Percentiles rank a stretch among this genome's conserved stretches.
phyloP scores from a whole-genome alignment of 1,140 invertebrate genomes.

The Rhopalosiphum padi region DNA sequence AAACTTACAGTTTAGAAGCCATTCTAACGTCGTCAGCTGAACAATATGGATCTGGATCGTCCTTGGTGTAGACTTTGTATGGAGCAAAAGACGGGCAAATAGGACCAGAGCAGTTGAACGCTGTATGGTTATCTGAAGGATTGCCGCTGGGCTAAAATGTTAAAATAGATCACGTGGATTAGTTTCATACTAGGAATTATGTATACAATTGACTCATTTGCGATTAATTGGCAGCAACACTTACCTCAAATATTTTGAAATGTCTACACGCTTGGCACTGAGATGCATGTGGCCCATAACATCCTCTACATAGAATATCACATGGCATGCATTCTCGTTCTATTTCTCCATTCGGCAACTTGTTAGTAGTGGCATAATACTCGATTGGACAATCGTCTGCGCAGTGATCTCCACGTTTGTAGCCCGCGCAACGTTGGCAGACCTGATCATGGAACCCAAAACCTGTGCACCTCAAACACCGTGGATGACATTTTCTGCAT shows the following conservation, averaged over 20 bases:
- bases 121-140: conserved; percentile 68
- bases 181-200: not conserved
- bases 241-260: conserved; percentile 78
- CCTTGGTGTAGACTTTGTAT: conserved; percentile 78
- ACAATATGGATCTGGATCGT: conserved; percentile 76
- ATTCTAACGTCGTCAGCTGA: conserved; percentile 67
- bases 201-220: not conserved
- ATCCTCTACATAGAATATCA: conserved; percentile 82
- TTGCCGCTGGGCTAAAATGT: conserved; percentile 66
- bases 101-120: conserved; percentile 84
- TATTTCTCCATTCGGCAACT: conserved; percentile 63
- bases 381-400: conserved; percentile 88
- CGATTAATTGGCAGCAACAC: conserved; percentile 57
- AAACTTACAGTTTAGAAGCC: conserved; percentile 43
- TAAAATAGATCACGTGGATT: not conserved
- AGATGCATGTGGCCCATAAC: conserved; percentile 76
- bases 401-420: conserved; percentile 86
- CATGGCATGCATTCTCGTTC: conserved; percentile 76
- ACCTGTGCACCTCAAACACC: conserved; percentile 87
- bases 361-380: conserved; percentile 79
- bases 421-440: conserved; percentile 84
- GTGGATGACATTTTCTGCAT: conserved; percentile 88
- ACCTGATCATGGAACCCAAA: conserved; percentile 86
- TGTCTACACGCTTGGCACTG: conserved; percentile 87
- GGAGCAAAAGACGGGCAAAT: conserved; percentile 80